Base-by-base conservation (phyloP, 2,888 invertebrate species). In the Gryllus longicercus region DNA sequence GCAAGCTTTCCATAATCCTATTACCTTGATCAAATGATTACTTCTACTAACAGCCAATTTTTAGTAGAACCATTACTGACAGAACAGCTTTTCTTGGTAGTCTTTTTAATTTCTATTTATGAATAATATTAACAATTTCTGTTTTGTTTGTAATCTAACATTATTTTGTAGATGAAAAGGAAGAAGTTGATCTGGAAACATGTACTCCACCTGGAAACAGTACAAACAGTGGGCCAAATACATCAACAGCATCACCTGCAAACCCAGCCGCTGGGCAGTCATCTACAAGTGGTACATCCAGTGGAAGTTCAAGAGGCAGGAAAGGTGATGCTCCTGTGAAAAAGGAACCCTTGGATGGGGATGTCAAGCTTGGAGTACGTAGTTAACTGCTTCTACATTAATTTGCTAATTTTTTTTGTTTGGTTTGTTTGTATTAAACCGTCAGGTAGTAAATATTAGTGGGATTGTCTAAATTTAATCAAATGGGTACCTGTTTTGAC, bases 151-250 rank as follows among this genome's bases (percentile, higher is more conserved):
- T 50, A 51, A 11, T 51, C 23, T 77, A 51, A 51, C 50, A 50
- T 80, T 78, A 74, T 74, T 74, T 50, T 78, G 51, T 78, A 83
- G 83, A 83, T 82, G 84, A 82, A 85, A 87, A 76, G 81, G 84
- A 84, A 75, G 84, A 84, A 78, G 82, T 85, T 50, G 86, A 85
- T 63, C 81, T 85, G 51, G 81, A 80, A 18, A 74, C 75, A 11
- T 82, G 82, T 50, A 63, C 76, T 8, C 79, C 80, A 25, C 75
- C 74, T 51, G 51, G 51, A n/a, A 50, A 18, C 5, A 76, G 76
- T 50, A 21, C 79, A 51, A 50, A 21, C 16, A 74, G 51, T 18
- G 51, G 51, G 8, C 49, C 80, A 14, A 77, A n/a, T 51, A 74
- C 11, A 74, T 21, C 74, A 14, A 16, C 80, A n/a, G 76, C 75